A percentile compares a stretch with the other conserved stretches of the same genome.
phyloP scores from a whole-genome alignment of 2,797 vertebrate genomes.

The Parambassis ranga region DNA sequence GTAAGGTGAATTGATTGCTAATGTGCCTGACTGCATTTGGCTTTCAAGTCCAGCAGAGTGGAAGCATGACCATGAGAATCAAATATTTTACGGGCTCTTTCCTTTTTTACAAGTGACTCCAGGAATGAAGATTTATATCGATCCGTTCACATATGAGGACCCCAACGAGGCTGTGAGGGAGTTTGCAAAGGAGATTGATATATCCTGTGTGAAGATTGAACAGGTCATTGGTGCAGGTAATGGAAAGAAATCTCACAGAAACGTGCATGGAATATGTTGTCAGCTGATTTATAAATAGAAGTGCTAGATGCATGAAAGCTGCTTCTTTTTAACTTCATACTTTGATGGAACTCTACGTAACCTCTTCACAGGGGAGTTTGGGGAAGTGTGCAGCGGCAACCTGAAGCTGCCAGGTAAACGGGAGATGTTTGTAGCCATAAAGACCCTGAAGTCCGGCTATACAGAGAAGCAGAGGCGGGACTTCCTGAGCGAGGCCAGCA shows the following conservation, averaged over 20 bases:
- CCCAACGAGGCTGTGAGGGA: constrained; percentile 98
- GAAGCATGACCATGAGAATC: constrained; percentile 26
- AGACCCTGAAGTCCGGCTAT: constrained; percentile 96
- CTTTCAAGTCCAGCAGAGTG: background rate
- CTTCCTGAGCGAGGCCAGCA: constrained; percentile 97
- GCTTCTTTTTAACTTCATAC: background rate
- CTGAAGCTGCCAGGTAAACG: constrained; percentile 96
- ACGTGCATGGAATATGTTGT: constrained; percentile 26
- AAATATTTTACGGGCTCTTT: constrained; percentile 69
- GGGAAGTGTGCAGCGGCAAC: constrained; percentile 97
- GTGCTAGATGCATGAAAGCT: background rate
- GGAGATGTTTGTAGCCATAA: constrained; percentile 98
- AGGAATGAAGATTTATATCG: constrained; percentile 99
- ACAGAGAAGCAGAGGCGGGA: constrained; percentile 97
- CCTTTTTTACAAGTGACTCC: constrained; percentile 91
- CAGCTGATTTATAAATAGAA: constrained; percentile 35
- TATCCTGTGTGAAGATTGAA: constrained; percentile 98
- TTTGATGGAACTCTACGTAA: background rate
- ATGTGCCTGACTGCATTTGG: constrained; percentile 20
- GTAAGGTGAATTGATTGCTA: constrained; percentile 39
- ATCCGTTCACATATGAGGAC: constrained; percentile 99
- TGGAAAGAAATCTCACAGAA: constrained; percentile 48
- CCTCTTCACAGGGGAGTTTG: constrained; percentile 89
- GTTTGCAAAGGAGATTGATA: constrained; percentile 99
- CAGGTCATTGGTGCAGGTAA: constrained; percentile 99